Conservation (phyloP, 1,140 invertebrate species). For the Potamilus streckersoni region DNA sequence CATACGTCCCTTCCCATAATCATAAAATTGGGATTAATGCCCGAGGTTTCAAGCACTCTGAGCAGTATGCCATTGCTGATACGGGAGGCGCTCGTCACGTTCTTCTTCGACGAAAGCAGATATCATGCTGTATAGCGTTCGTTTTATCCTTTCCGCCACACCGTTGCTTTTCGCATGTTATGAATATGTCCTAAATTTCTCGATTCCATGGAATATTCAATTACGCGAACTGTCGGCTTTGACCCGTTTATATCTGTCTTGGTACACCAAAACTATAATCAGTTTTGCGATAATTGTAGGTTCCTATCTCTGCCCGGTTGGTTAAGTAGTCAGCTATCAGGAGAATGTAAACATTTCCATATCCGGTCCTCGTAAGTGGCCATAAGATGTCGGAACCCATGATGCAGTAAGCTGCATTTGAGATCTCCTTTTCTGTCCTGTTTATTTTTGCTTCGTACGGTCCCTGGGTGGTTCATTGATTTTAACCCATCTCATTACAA, state of each 20-base stretch:
- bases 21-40: background rate
- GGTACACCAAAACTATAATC: constrained; percentile 62
- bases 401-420: background rate
- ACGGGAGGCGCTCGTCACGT: constrained; percentile 18
- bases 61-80: constrained; percentile 1
- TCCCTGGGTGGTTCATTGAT: background rate
- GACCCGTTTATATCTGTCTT: constrained; percentile 54
- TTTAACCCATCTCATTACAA: no score
- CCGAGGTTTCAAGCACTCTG: constrained; percentile 3
- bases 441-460: constrained; percentile 5
- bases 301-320: constrained; percentile 35
- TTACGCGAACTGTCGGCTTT: constrained; percentile 10
- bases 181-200: constrained; percentile 18
- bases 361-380: background rate
- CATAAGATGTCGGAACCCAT: constrained; percentile 16
- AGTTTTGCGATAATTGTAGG: constrained; percentile 52
- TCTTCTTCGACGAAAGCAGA: background rate
- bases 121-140: constrained; percentile 21
- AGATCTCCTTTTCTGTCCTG: background rate
- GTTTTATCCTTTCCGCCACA: constrained; percentile 35
- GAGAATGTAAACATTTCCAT: constrained; percentile 42
- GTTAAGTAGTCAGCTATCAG: constrained; percentile 47
- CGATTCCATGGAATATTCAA: constrained; percentile 25
- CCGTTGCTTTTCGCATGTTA: constrained; percentile 31
- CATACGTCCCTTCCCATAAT: no score